Base-by-base conservation (phyloP, 2,797 vertebrate genomes). In the Thripadectes ignobilis region DNA sequence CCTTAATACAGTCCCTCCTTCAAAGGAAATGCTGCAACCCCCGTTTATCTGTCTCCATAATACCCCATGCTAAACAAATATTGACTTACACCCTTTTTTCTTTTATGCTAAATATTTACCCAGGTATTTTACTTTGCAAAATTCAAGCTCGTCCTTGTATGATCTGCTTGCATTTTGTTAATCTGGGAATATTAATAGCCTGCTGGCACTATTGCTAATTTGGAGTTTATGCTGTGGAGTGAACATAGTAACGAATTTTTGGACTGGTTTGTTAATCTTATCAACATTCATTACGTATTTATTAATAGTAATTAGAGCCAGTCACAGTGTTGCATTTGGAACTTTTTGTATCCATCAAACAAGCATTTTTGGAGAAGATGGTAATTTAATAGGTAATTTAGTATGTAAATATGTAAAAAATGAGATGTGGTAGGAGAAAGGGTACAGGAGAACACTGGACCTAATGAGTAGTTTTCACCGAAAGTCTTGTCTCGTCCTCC, bases 191-290 rank as follows among this genome's bases (percentile, higher is more conserved):
- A 92, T 89, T 88, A 94, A 88, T 74, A 88, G 68, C 72, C 61
- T 88, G 69, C 72, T 93, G 91, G 74, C 77, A 30, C 76, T 82
- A 8, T 32, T 74, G 73, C 67, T 92, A 49, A 84, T 79, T 84
- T 94, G 46, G 73, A 90, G 41, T 74, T 86, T 75, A 7, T 94
- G 85, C 80, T 89, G 59, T 59, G 32, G 58, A 41, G 39, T 29
- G 67, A 93, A 82, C 74, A 77, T 38, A 65, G 83, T 29, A 84
- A 76, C 15, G 0, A 32, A 21, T 74, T 87, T 93, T 82, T 66
- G 23, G 80, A 90, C 84, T 54, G 65, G 41, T 79, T 90, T 92
- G 55, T 95, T 95, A 92, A 77, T 94, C 88, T 95, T 95, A 93
- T 88, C 95, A 90, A 49, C 38, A 15, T 69, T 83, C 63, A 63